A percentile compares a stretch with the other conserved stretches of the same genome.
Conservation (phyloP, 2,888 invertebrate species). For the Anticlea derivata region DNA sequence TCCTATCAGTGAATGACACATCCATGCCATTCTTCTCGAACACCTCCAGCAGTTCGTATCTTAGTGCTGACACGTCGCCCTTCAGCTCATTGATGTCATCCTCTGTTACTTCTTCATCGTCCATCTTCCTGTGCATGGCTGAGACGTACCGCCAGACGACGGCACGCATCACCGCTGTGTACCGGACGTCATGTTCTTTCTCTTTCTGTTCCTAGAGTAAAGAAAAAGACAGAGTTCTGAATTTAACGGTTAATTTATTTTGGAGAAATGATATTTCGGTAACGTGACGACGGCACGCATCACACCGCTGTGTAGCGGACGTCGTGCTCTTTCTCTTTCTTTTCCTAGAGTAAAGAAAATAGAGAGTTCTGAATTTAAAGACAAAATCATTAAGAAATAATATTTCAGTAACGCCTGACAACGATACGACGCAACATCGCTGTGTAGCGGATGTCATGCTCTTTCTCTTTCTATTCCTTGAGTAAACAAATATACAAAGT, state of each 20-base stretch:
- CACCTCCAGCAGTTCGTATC: constrained; percentile 95
- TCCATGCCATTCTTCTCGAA: constrained; percentile 95
- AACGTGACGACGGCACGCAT: too few relatives aligned
- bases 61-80: constrained; percentile 95
- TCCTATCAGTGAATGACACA: constrained; percentile 88
- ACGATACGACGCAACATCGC: too few relatives aligned
- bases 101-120: constrained; percentile 94
- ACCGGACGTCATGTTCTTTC: constrained; percentile 87
- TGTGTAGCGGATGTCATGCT: too few relatives aligned
- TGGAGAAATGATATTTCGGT: too few relatives aligned
- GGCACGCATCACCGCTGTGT: constrained; percentile 93
- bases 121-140: constrained; percentile 91
- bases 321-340: too few relatives aligned
- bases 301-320: too few relatives aligned
- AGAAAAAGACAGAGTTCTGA: not conserved
- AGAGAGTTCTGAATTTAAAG: not conserved
- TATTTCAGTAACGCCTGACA: too few relatives aligned
- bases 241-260: too few relatives aligned
- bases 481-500: too few relatives aligned
- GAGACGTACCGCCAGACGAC: constrained; percentile 96
- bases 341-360: too few relatives aligned
- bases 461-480: too few relatives aligned
- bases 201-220: constrained; percentile 66
- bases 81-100: constrained; percentile 97
- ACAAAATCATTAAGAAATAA: too few relatives aligned